Evolutionary conservation across 2,797 vertebrate species (phyloP).

Genomic region (Gymnothorax reevesii): DNA sequence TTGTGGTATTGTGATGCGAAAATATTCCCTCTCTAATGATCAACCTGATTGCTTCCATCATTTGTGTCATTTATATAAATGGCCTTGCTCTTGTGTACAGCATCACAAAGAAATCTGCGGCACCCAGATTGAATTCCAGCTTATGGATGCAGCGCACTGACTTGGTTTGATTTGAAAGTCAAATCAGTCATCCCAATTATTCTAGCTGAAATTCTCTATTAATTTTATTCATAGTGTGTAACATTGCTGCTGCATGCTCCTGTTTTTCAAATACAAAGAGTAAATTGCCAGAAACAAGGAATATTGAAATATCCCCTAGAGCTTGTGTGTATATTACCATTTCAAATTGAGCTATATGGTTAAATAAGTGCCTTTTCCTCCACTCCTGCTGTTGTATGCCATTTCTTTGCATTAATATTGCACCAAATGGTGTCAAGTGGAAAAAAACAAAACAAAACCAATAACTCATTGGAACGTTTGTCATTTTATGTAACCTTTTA

Average conservation of each 20-base stretch:
- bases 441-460: slow-evolving; percentile 20
- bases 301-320: slow-evolving; percentile 55
- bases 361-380: slow-evolving; percentile 64
- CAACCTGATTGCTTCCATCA: not conserved
- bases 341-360: slow-evolving; percentile 73
- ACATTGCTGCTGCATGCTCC: slow-evolving; percentile 59
- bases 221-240: slow-evolving; percentile 65
- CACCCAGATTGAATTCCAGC: slow-evolving; percentile 10
- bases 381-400: slow-evolving; percentile 33
- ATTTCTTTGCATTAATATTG: slow-evolving; percentile 30
- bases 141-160: not conserved
- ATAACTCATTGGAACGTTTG: slow-evolving; percentile 12
- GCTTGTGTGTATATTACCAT: slow-evolving; percentile 67
- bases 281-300: slow-evolving; percentile 59
- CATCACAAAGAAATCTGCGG: not conserved
- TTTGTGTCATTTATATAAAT: slow-evolving; percentile 8
- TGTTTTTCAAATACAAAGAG: slow-evolving; percentile 54
- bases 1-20: not conserved
- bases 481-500: slow-evolving; percentile 13
- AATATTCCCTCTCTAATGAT: slow-evolving; percentile 12
- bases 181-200: slow-evolving; percentile 60
- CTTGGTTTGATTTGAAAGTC: slow-evolving; percentile 60
- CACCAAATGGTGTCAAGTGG: slow-evolving; percentile 18
- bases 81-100: slow-evolving; percentile 13
- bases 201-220: slow-evolving; percentile 63